phyloP scores from a whole-genome alignment of 2,113 vertebrate species.

The Siphamia tubifer region DNA sequence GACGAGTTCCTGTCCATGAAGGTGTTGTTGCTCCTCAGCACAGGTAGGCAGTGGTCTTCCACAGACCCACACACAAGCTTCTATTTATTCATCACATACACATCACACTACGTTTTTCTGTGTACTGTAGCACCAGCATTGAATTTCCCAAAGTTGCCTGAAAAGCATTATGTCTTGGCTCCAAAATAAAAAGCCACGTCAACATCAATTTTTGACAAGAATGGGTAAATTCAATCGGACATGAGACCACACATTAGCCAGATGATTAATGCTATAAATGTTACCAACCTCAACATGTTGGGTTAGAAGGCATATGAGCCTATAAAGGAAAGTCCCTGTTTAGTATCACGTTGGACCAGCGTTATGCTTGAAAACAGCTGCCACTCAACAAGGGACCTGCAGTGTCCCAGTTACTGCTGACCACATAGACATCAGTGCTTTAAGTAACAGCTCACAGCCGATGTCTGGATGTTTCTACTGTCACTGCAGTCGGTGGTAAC shows the following conservation, averaged over 20 bases:
- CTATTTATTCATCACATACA: background rate
- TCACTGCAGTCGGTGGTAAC: background rate
- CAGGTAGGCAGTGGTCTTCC: slow-evolving; percentile 77
- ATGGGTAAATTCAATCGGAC: background rate
- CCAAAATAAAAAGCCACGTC: background rate
- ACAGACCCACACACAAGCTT: background rate
- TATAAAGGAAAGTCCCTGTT: background rate
- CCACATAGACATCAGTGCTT: background rate
- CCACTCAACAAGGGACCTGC: background rate
- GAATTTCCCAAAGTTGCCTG: background rate
- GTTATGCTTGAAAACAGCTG: background rate
- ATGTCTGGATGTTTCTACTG: background rate
- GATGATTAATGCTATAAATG: background rate
- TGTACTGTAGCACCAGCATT: background rate
- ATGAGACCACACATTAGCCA: background rate
- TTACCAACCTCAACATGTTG: background rate
- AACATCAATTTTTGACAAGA: background rate
- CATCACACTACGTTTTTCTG: background rate
- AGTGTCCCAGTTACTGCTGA: background rate
- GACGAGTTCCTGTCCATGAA: slow-evolving; percentile 98
- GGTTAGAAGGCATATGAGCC: background rate
- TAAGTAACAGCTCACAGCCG: background rate
- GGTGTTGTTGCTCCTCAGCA: slow-evolving; percentile 95
- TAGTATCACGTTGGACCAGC: background rate
- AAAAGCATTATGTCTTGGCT: background rate